Conservation (phyloP, 2,113 vertebrate species). For the Corythornis vintsioides region DNA sequence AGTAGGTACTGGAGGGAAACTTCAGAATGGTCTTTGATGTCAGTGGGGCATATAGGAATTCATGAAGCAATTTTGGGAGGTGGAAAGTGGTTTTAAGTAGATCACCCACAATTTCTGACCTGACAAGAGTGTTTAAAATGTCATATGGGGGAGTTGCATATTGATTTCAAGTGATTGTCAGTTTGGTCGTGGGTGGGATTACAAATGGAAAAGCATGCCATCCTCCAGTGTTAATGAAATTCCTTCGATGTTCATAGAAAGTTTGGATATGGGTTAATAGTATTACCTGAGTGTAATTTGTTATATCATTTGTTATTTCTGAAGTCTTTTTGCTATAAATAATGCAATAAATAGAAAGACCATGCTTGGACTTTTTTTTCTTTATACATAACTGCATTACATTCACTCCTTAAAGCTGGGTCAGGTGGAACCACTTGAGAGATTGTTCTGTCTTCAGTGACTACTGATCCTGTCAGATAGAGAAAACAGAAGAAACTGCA, state of each 20-base stretch:
- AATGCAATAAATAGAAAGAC: not conserved
- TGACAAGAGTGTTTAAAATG: not conserved
- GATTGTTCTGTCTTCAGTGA: not conserved
- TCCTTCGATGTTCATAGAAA: not conserved
- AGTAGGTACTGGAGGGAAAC: not conserved
- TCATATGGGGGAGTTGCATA: not conserved
- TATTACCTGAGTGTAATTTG: not conserved
- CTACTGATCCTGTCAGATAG: not conserved
- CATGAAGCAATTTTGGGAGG: not conserved
- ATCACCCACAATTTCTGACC: slow-evolving; percentile 14
- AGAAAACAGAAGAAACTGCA: not conserved
- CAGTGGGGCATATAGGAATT: not conserved
- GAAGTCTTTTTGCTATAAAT: not conserved
- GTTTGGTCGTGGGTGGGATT: not conserved
- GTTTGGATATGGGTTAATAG: not conserved
- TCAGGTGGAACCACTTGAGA: not conserved
- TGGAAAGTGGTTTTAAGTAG: not conserved
- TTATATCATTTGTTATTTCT: not conserved
- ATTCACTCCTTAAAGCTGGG: not conserved
- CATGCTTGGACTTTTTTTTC: not conserved
- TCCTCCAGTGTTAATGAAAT: not conserved
- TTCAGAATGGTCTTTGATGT: not conserved
- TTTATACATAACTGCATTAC: not conserved
- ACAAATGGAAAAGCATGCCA: not conserved
- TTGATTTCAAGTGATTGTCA: not conserved